phyloP scores from a whole-genome alignment of 2,113 vertebrate species.

The Limnothrissa miodon region DNA sequence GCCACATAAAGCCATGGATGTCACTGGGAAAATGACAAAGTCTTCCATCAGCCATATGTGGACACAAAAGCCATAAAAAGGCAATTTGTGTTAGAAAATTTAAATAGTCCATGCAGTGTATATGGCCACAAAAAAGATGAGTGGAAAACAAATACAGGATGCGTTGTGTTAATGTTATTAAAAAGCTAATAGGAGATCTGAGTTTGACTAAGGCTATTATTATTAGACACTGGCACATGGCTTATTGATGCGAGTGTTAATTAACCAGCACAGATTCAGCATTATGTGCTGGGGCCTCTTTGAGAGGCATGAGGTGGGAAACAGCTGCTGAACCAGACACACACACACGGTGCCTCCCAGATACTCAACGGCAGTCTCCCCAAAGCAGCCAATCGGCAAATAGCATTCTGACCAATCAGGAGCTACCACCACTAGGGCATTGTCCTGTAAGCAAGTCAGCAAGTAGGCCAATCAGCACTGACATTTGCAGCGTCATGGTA shows the following conservation, averaged over 20 bases:
- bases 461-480: constrained; percentile 45
- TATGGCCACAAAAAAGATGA: not conserved
- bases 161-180: not conserved
- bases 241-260: constrained; percentile 17
- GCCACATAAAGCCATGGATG: not conserved
- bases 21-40: not conserved
- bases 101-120: not conserved
- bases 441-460: constrained; percentile 35
- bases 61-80: not conserved
- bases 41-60: not conserved
- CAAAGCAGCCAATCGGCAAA: constrained; percentile 38
- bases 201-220: not conserved
- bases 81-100: not conserved
- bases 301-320: constrained; percentile 8
- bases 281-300: not conserved
- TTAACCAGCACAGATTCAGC: constrained; percentile 4
- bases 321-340: constrained; percentile 43
- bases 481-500: constrained; percentile 50
- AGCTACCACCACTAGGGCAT: constrained; percentile 26
- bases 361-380: constrained; percentile 37
- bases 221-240: not conserved
- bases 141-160: not conserved
- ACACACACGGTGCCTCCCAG: constrained; percentile 31
- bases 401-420: constrained; percentile 36
- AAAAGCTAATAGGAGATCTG: not conserved